Base-by-base conservation (phyloP, 2,797 vertebrate species). In the Arctocebus calabarensis region DNA sequence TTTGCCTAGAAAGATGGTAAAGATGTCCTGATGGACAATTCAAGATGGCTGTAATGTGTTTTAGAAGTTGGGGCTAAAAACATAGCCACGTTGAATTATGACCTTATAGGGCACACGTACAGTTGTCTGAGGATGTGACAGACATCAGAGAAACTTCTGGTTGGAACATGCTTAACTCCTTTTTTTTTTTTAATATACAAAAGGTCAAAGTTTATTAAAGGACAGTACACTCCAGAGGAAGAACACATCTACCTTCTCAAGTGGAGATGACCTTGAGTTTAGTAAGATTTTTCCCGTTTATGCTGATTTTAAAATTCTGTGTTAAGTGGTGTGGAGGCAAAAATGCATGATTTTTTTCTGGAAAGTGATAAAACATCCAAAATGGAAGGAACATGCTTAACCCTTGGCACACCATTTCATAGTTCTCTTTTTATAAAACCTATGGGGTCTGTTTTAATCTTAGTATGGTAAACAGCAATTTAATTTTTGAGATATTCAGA, bases 1-100 rank as follows among this genome's bases (percentile, higher is more conserved):
- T 34, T 94, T 88, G 11, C 64, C n/a, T 74, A 64, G 45, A 91
- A 94, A 59, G 62, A 66, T 32, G 45, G 3, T 90, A 37, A 95
- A 20, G 20, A 74, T 27, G 7, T 45, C 25, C 8, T 52, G 14
- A 84, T 45, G n/a, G 70, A 32, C 32, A 62, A 77, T 91, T 95
- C 43, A 52, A 85, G 16, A 34, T 64, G 55, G 48, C 73, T 81
- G 7, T n/a, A 29, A 29, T 45, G 10, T 74, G 17, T 85, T 59
- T 95, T 48, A 83, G 61, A 91, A 90, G 19, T 29, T 78, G 32
- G 8, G 32, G 22, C 64, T 82, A 85, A 83, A 91, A 83, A 11
- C 32, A 88, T 13, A 81, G 5, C 22, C 61, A 74, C 25, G 70
- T 12, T 59, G 25, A 81, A 23, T 52, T n/a, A 59, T 1, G 9